Evolutionary conservation across 2,888 invertebrate species (phyloP), one percentile per base, ranked within the genome.

Genomic region (Drosophila longiperda): DNA sequence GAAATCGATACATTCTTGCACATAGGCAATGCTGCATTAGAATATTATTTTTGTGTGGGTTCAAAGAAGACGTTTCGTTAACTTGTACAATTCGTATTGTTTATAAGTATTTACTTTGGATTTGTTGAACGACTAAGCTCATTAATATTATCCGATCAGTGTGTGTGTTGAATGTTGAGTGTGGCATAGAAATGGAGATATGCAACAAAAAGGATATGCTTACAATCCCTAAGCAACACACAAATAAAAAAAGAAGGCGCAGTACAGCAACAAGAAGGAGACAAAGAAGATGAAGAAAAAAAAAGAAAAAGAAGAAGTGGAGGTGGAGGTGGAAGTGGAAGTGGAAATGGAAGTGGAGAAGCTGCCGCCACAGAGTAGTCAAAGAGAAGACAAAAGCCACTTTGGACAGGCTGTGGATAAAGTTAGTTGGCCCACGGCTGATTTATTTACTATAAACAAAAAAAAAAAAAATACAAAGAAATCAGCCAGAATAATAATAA

Each of bases 71-170:
- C 12, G 3, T 45, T 45, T 15, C 45, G 3, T 8, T 23, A 45
- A 23, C 15, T 45, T 12, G 45, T 23, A 4, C 8, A 15, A 45
- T 34, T 34, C 40, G 8, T 23, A 2, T 45, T 45, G 20, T 4
- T 45, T 2, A 8, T 23, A 45, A 23, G 45, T 45, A 23, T 23
- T 23, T 45, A 23, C 45, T 45, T 45, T 15, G 45, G 45, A 45
- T 20, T 8, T 20, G 20, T 45, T 45, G 23, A 23, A 15, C 1
- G 45, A 1, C 68, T 81, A 85, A 83, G 85, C 83, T 82, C 63
- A 78, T 85, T 85, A 85, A 82, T 85, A 85, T 83, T 83, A 83
- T 80, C 83, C 83, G 85, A 83, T 83, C 82, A 83, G 78, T 78
- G 81, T 54, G 57, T 11, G 61, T 5, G 29, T 29, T 29, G 29